These are phyloP conservation scores for Aurelia sp. DNA, from an alignment of 30 jellyfish, hydroid and myxozoan genomes.

Conservation along the genomic window DNA sequence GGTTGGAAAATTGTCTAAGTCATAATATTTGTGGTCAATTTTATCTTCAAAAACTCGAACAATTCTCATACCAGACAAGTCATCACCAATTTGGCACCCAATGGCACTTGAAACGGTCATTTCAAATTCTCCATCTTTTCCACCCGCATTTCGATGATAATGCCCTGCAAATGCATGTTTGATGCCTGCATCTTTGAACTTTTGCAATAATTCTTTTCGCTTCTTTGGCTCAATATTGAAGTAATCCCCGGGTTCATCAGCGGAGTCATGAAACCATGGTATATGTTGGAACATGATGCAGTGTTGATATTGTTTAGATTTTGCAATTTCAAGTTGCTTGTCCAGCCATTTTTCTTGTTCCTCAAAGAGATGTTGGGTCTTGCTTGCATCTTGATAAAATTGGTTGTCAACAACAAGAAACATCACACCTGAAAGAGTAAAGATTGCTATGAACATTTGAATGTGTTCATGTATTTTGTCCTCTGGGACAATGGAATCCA, in stretches of 20 bases:
- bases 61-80: conserved; percentile 88
- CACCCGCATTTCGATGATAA: conserved; percentile 98
- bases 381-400: conserved; percentile 63
- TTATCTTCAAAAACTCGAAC: conserved; percentile 81
- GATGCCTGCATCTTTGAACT: conserved; percentile 76
- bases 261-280: conserved; percentile 80
- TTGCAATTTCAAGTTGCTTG: conserved; percentile 66
- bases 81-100: conserved; percentile 95
- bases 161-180: conserved; percentile 91
- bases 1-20: conserved; percentile 69
- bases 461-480: too few relatives aligned
- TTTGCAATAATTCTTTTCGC: conserved; percentile 46
- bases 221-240: conserved; percentile 67
- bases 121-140: conserved; percentile 79
- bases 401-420: conserved; percentile 88
- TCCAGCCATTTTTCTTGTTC: conserved; percentile 90
- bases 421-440: conserved; percentile 62
- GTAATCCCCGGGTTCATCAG: conserved; percentile 90
- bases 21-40: conserved; percentile 91
- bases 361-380: conserved; percentile 57
- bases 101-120: conserved; percentile 90
- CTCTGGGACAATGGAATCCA: too few relatives aligned
- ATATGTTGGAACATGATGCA: conserved; percentile 87
- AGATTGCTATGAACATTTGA: too few relatives aligned
- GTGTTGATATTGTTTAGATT: conserved; percentile 59